Conservation (phyloP, 2,888 invertebrate genomes). For the Coenonympha arcania region DNA sequence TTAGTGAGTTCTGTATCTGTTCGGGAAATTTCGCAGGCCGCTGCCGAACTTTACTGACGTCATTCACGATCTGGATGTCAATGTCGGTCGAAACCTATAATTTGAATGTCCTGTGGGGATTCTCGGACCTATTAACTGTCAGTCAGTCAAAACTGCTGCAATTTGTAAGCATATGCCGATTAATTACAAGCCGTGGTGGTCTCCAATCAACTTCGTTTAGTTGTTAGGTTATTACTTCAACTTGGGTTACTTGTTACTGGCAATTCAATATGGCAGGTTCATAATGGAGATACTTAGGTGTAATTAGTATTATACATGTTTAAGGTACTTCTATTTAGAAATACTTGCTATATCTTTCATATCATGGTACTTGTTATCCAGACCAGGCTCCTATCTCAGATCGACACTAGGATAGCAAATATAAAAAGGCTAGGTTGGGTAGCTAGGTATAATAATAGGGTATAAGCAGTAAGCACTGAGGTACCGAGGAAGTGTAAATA, state of each 20-base stretch:
- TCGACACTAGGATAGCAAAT: too few relatives aligned
- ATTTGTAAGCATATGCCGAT: conserved; percentile 49
- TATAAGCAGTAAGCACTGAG: too few relatives aligned
- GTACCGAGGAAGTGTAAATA: too few relatives aligned
- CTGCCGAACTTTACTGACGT: conserved; percentile 34
- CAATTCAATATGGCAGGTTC: conserved; percentile 39
- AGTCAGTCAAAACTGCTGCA: conserved; percentile 38
- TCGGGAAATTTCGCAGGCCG: background rate
- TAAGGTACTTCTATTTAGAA: background rate
- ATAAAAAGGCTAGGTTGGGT: too few relatives aligned
- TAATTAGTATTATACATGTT: background rate
- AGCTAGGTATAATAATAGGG: too few relatives aligned
- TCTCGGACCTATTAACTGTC: conserved; percentile 35
- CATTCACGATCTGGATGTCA: conserved; percentile 36
- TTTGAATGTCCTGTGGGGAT: conserved; percentile 39
- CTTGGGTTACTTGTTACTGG: conserved; percentile 27
- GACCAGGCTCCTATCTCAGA: too few relatives aligned
- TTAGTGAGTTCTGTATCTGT: background rate
- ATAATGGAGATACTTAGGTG: too few relatives aligned
- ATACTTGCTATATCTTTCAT: background rate
- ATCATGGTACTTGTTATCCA: too few relatives aligned
- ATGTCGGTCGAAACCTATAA: conserved; percentile 40
- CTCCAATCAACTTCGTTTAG: conserved; percentile 28
- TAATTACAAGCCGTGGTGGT: conserved; percentile 48
- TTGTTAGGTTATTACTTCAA: too few relatives aligned